Evolutionary conservation across 2,888 invertebrate genomes (phyloP).

Genomic region (Mythimna pallens): DNA sequence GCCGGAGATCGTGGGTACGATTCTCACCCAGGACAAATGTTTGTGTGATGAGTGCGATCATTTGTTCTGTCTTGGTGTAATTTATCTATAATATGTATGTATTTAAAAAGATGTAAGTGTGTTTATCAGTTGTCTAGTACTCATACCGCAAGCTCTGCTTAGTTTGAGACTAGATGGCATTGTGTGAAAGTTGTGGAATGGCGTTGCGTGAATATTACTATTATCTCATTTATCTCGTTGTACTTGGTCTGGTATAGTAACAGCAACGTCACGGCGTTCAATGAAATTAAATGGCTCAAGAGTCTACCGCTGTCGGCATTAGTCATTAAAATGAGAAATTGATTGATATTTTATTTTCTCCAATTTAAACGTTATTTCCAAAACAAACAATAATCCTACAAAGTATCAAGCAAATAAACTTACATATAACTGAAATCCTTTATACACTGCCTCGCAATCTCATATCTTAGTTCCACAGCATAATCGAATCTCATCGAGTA

Average conservation of each 20-base stretch:
- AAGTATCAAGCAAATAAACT: slow-evolving; percentile 23
- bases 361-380: not conserved
- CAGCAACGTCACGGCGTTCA: not conserved
- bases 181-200: too few species aligned
- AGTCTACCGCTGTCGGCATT: not conserved
- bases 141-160: too few species aligned
- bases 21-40: too few species aligned
- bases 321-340: not conserved
- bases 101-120: too few species aligned
- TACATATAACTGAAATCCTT: slow-evolving; percentile 14
- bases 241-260: not conserved
- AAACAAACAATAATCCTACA: not conserved
- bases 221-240: too few species aligned
- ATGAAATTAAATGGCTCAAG: not conserved
- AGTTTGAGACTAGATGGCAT: too few species aligned
- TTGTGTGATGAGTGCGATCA: too few species aligned
- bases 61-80: too few species aligned
- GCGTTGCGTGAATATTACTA: too few species aligned
- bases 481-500: slow-evolving; percentile 62
- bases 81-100: too few species aligned
- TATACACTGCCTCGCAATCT: slow-evolving; percentile 15
- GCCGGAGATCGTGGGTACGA: too few species aligned
- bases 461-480: slow-evolving; percentile 45
- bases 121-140: too few species aligned
- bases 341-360: not conserved